These are phyloP conservation scores for Aradus depressus DNA, from an alignment of 2,888 invertebrate genomes.

Conservation along the genomic window DNA sequence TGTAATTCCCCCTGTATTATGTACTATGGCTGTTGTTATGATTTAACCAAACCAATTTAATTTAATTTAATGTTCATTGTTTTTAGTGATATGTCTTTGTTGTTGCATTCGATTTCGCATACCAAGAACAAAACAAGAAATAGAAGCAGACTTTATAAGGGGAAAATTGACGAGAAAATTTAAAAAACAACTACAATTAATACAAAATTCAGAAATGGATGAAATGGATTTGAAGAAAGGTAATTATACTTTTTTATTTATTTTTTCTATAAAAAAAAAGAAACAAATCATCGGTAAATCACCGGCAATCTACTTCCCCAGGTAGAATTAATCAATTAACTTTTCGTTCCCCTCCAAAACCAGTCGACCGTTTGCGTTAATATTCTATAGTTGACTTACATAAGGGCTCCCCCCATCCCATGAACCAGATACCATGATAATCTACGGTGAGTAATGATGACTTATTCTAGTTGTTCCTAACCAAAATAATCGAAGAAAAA, in stretches of 20 bases:
- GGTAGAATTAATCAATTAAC: no score
- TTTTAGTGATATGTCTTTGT: conserved; percentile 70
- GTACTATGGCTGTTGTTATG: background rate
- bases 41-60: background rate
- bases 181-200: conserved; percentile 63
- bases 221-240: conserved; percentile 64
- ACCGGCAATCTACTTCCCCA: no score
- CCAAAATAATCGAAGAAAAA: no score
- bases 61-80: background rate
- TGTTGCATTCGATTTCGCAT: conserved; percentile 85
- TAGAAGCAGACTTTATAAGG: conserved; percentile 82
- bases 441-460: no score
- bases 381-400: no score
- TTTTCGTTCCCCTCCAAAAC: no score
- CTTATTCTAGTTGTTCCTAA: no score
- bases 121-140: conserved; percentile 88
- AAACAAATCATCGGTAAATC: no score
- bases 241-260: conserved; percentile 35
- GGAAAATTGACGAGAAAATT: conserved; percentile 74
- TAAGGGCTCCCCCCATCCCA: no score
- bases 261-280: background rate
- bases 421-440: no score
- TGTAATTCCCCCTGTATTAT: background rate
- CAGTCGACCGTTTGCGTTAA: no score
- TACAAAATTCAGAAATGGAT: conserved; percentile 79